These are phyloP conservation scores for Anolis sagrei DNA, from an alignment of 2,113 vertebrate genomes.

Conservation along the genomic window DNA sequence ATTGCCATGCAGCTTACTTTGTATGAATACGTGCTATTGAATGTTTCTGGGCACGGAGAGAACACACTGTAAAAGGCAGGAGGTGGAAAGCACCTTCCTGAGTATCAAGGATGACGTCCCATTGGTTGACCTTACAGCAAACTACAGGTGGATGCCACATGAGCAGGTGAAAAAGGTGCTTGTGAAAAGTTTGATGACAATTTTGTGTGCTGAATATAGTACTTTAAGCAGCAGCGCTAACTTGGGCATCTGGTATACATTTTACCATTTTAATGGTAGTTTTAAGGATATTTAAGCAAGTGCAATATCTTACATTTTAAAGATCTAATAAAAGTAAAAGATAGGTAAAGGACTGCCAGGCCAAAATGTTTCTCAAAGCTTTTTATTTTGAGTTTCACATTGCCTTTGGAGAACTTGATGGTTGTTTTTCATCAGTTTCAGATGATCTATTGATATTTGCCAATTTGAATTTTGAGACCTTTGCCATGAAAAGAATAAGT, in stretches of 20 bases:
- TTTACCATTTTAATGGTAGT: constrained; percentile 56
- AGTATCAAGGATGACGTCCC: constrained; percentile 28
- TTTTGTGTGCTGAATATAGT: constrained; percentile 59
- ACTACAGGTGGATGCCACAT: constrained; percentile 68
- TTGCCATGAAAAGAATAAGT: no score
- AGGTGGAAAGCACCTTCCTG: accelerated
- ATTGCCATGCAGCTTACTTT: background rate
- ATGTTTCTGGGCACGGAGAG: constrained; percentile 7
- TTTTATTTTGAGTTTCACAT: background rate
- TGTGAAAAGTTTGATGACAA: constrained; percentile 64
- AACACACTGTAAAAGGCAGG: background rate
- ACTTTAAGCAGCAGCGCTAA: constrained; percentile 34
- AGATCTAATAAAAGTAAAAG: constrained; percentile 37
- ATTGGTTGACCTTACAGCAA: constrained; percentile 41
- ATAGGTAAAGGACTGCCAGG: constrained; percentile 28
- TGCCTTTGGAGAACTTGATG: background rate
- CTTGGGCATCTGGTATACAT: constrained; percentile 56
- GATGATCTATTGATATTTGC: no score
- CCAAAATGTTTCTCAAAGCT: background rate
- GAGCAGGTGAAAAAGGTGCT: constrained; percentile 64
- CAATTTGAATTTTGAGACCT: no score
- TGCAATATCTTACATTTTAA: constrained; percentile 52
- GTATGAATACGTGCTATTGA: background rate
- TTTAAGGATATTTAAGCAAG: constrained; percentile 66
- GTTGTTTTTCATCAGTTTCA: background rate